A percentile compares a stretch with the other conserved stretches of the same genome.
These are phyloP conservation scores for Chelonus insularis DNA, from an alignment of 1,140 invertebrate genomes.

Conservation along the genomic window DNA sequence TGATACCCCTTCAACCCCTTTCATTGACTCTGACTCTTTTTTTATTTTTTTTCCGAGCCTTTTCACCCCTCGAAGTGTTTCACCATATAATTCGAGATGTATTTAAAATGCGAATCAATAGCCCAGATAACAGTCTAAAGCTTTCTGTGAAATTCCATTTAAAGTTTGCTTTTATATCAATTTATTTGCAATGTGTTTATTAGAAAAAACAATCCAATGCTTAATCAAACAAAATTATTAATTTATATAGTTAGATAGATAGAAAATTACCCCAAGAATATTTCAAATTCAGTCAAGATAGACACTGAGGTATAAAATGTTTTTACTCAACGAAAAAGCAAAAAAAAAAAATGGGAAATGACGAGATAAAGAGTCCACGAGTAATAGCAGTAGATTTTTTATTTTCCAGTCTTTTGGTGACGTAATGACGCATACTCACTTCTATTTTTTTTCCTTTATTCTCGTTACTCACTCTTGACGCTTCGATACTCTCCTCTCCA, in stretches of 20 bases:
- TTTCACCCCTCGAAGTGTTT: neutral
- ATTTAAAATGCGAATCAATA: neutral
- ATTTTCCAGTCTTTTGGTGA: constrained; percentile 16
- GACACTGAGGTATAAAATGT: neutral
- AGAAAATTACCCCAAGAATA: too few species aligned
- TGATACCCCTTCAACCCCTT: constrained; percentile 20
- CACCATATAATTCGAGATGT: constrained; percentile 8
- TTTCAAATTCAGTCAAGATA: too few species aligned
- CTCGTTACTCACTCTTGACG: constrained; percentile 8
- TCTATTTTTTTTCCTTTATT: neutral
- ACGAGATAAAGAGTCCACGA: neutral
- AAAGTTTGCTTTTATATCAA: too few species aligned
- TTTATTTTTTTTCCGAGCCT: neutral
- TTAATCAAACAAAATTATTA: too few species aligned
- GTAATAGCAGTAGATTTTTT: constrained; percentile 5
- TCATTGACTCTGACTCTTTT: neutral
- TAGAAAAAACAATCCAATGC: too few species aligned
- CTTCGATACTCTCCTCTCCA: neutral
- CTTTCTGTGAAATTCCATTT: too few species aligned
- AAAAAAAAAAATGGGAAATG: neutral
- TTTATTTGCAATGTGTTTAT: too few species aligned
- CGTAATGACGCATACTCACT: constrained; percentile 12
- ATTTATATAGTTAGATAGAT: too few species aligned
- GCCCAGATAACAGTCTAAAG: too few species aligned
- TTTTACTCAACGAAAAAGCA: neutral